Evolutionary conservation across 2,797 vertebrate species (phyloP).

Genomic region (Girardinus metallicus): DNA sequence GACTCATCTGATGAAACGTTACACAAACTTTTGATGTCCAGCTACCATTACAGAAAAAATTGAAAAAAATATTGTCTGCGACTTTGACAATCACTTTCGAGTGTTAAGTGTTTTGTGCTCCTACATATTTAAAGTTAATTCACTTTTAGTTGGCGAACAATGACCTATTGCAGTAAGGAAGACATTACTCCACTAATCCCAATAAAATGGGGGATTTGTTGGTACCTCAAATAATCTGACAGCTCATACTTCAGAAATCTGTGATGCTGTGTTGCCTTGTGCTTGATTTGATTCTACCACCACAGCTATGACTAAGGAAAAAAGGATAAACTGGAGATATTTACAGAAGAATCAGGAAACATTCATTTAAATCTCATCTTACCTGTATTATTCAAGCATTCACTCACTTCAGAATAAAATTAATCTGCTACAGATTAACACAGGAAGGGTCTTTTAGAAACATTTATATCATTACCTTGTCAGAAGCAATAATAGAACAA

Average conservation of each 20-base stretch:
- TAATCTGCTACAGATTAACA: neutral
- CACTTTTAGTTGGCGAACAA: neutral
- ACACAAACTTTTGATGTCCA: neutral
- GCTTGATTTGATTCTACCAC: neutral
- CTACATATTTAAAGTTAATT: neutral
- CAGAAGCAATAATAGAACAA: neutral
- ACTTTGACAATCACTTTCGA: neutral
- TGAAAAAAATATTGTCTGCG: neutral
- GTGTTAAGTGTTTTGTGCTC: neutral
- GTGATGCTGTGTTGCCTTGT: neutral
- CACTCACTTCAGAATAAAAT: neutral
- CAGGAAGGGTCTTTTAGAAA: neutral
- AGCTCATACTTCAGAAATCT: neutral
- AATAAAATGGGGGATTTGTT: neutral
- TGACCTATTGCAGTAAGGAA: neutral
- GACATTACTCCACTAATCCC: neutral
- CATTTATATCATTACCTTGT: neutral
- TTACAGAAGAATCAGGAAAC: neutral
- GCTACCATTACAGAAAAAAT: too few species aligned
- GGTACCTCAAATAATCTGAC: neutral
- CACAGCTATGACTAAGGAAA: neutral
- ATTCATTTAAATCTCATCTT: neutral
- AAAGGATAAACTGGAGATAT: neutral
- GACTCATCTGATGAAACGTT: neutral
- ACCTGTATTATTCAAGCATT: neutral